These are phyloP conservation scores for Ectobius pallidus DNA, from an alignment of 2,888 invertebrate species.

Conservation along the genomic window DNA sequence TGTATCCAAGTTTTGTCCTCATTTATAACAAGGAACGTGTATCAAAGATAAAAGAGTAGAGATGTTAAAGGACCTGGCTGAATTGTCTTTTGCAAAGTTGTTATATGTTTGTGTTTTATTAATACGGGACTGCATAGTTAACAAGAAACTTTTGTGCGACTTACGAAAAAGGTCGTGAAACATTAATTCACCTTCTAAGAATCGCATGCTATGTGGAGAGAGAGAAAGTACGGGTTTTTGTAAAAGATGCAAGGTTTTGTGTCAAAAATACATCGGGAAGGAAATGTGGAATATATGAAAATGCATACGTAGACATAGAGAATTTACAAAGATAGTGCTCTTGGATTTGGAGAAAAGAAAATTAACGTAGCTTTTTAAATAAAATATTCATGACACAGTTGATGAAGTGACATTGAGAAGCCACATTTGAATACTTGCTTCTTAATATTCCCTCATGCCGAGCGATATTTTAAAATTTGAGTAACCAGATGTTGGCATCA, in stretches of 20 bases:
- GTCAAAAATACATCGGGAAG: background rate
- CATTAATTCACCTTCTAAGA: background rate
- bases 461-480: too few relatives aligned
- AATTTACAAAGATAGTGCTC: background rate
- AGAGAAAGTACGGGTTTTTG: background rate
- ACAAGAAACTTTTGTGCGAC: slow-evolving; percentile 12
- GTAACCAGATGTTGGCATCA: too few relatives aligned
- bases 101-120: background rate
- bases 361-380: too few relatives aligned
- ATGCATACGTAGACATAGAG: background rate
- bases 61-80: background rate
- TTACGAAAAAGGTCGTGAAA: slow-evolving; percentile 1
- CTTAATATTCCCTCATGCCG: too few relatives aligned
- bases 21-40: background rate
- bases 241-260: background rate
- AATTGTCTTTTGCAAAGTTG: slow-evolving; percentile 11
- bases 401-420: too few relatives aligned
- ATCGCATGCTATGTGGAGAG: background rate
- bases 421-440: too few relatives aligned
- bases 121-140: background rate
- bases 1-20: background rate
- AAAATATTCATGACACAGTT: background rate
- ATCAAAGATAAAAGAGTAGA: background rate
- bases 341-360: too few relatives aligned
- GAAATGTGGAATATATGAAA: background rate